Percentiles rank a stretch among this genome's conserved stretches.
These are phyloP conservation scores for Brachypteracias leptosomus DNA, from an alignment of 2,113 vertebrate genomes.

Conservation along the genomic window DNA sequence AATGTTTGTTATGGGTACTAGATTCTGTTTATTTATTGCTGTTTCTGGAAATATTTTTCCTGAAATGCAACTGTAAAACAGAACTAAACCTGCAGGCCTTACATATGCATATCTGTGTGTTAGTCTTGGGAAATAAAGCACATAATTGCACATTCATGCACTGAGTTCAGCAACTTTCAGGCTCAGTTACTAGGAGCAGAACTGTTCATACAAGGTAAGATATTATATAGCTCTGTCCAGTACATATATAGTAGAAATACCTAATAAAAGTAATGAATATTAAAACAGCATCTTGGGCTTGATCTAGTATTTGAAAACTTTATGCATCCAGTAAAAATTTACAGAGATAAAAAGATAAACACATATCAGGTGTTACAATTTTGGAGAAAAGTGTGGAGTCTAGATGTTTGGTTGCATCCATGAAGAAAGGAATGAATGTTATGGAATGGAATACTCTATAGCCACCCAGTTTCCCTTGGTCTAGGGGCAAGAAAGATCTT, in stretches of 20 bases:
- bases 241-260: not conserved
- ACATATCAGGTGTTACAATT: not conserved
- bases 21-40: not conserved
- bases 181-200: not conserved
- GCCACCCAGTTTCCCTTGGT: not conserved
- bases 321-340: not conserved
- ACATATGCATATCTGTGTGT: not conserved
- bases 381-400: not conserved
- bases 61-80: not conserved
- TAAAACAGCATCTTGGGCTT: not conserved
- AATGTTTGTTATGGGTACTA: not conserved
- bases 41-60: not conserved
- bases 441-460: not conserved
- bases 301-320: not conserved
- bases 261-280: not conserved
- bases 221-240: not conserved
- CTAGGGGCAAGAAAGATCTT: not conserved
- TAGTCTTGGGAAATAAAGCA: not conserved
- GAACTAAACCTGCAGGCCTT: not conserved
- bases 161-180: not conserved
- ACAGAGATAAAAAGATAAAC: not conserved
- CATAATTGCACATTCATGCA: not conserved
- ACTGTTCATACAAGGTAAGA: not conserved
- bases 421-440: not conserved
- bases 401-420: not conserved